Percentiles rank a stretch among this genome's conserved stretches.
phyloP scores from a whole-genome alignment of 1,140 invertebrate species.

The Drosophila equinoxialis region DNA sequence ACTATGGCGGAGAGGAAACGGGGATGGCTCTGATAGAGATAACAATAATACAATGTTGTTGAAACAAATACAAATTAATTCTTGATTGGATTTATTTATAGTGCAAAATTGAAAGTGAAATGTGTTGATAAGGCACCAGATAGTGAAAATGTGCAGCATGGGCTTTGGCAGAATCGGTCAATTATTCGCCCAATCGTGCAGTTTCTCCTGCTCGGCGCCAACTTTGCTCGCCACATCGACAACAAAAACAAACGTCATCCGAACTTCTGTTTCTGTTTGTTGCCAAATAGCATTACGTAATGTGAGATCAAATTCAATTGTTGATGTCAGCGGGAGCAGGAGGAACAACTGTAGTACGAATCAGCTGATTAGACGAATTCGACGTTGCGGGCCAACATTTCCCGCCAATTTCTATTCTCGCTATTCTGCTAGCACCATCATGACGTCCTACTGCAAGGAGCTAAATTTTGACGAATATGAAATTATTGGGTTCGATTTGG shows the following conservation, averaged over 20 bases:
- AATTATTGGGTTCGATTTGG: conserved; percentile 92
- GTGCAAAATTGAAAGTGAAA: not conserved
- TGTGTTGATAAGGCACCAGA: not conserved
- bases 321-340: not conserved
- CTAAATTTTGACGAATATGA: conserved; percentile 88
- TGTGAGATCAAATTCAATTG: too few relatives aligned
- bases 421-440: conserved; percentile 76
- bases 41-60: not conserved
- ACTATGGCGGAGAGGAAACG: too few relatives aligned
- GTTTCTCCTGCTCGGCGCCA: not conserved
- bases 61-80: not conserved
- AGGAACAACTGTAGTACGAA: conserved; percentile 11
- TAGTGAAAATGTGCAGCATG: conserved; percentile 37
- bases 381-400: too few relatives aligned
- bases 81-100: too few relatives aligned
- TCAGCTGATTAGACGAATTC: conserved; percentile 6
- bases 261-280: conserved; percentile 56
- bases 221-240: conserved; percentile 33
- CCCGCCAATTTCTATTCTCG: conserved; percentile 45
- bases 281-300: conserved; percentile 49
- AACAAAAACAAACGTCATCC: conserved; percentile 45
- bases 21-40: not conserved
- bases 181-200: conserved; percentile 15
- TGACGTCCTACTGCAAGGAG: conserved; percentile 65
- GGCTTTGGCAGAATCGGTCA: conserved; percentile 29